Percentiles rank a stretch among this genome's conserved stretches.
phyloP scores from a whole-genome alignment of 2,888 invertebrate genomes.

The Coelopa pilipes region DNA sequence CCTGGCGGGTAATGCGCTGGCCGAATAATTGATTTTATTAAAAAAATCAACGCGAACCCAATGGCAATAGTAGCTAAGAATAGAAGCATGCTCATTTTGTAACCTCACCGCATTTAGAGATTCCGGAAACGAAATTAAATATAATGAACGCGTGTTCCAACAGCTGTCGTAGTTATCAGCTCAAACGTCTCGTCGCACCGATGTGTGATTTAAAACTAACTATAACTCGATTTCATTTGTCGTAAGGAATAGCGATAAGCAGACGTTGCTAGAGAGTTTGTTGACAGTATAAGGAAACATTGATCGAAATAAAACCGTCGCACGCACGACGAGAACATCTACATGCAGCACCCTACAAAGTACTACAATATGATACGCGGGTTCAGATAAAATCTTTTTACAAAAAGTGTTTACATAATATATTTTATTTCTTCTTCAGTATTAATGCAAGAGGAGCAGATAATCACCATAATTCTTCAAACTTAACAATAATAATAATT shows the following conservation, averaged over 20 bases:
- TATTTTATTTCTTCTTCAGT: no score
- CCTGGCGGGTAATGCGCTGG: conserved; percentile 62
- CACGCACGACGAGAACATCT: no score
- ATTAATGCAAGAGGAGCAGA: no score
- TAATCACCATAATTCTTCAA: no score
- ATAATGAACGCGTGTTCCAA: background rate
- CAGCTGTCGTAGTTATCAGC: background rate
- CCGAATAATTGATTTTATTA: conserved; percentile 52
- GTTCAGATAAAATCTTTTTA: no score
- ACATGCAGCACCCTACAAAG: no score
- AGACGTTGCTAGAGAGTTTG: conserved; percentile 16
- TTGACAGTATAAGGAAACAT: conserved; percentile 11
- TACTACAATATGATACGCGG: no score
- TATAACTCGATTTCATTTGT: background rate
- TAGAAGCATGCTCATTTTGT: conserved; percentile 53
- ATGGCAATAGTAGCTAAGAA: conserved; percentile 50
- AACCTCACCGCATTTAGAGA: background rate
- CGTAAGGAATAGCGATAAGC: background rate
- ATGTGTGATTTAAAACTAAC: conserved; percentile 38
- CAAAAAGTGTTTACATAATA: no score
- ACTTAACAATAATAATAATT: no score
- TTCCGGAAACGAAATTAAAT: background rate
- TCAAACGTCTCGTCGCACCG: conserved; percentile 22
- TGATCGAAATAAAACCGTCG: no score
- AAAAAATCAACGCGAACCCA: conserved; percentile 50